Evolutionary conservation across 2,888 invertebrate genomes (phyloP), one percentile per base, ranked within the genome.

Genomic region (Diploptera punctata): DNA sequence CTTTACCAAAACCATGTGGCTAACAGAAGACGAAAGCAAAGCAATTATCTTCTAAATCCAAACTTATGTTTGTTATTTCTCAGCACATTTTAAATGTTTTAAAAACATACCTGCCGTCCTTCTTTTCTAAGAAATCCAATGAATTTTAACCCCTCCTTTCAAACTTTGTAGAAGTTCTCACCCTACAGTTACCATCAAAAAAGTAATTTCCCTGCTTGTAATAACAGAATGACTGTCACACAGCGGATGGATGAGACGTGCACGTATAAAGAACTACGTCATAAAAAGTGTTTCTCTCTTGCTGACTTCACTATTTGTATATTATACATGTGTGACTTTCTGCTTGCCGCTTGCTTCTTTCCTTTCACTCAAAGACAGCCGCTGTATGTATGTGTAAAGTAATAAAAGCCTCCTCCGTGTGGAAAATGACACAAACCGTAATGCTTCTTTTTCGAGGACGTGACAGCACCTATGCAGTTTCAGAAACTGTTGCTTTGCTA

Each of bases 31-130:
- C 18, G 52, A 47, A 18, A 31, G 19, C 67, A 24, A 18, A 29
- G 67, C 67, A 67, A 67, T 67, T 67, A 67, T 18, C 67, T 52
- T 52, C 44, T 19, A 67, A 67, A 31, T 31, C 44, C 16, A 44
- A 31, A 68, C 54, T 60, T 26, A n/a, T 74, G 70, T 74, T 74
- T 74, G 74, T 72, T 74, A 74, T 74, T 70, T 54, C 60, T 69
- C 65, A 47, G 61, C 68, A 70, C 70, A 65, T 67, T 74, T 74
- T 74, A 70, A 74, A 72, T 72, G 74, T 74, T 74, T 74, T 67
- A 61, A 72, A 72, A 69, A 74, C 69, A 69, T 60, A 60, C 43
- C 69, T 68, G 68, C 47, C 47, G 26, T 16, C 61, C 68, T 60
- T 24, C 69, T 57, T 44, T 69, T 69, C 69, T 38, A 13, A 69